Conservation (phyloP, 2,888 invertebrate species). For the Mythimna ferrago region DNA sequence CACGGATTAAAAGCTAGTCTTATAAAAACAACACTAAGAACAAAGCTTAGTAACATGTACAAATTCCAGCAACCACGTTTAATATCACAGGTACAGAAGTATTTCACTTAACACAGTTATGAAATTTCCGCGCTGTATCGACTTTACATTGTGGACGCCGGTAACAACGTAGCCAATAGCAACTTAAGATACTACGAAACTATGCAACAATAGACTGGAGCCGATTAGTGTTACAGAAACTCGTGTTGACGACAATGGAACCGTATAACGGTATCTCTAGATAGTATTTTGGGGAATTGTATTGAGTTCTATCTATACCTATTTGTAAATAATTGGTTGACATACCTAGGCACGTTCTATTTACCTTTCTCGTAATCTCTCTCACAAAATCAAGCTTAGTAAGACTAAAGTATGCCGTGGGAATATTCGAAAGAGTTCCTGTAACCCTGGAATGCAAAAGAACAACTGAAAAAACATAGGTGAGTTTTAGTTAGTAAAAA, state of each 20-base stretch:
- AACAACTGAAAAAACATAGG: no score
- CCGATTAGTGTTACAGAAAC: slow-evolving; percentile 61
- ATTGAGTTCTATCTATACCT: slow-evolving; percentile 13
- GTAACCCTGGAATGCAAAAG: no score
- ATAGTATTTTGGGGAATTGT: slow-evolving; percentile 20
- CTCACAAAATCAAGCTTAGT: no score
- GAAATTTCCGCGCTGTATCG: slow-evolving; percentile 54
- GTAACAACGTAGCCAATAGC: slow-evolving; percentile 49
- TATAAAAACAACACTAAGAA: slow-evolving; percentile 7
- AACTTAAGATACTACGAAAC: slow-evolving; percentile 65
- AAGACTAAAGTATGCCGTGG: no score
- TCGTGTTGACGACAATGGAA: slow-evolving; percentile 48
- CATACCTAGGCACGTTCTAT: not conserved
- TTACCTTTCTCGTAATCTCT: not conserved
- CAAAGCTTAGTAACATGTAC: slow-evolving; percentile 34
- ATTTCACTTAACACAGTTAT: slow-evolving; percentile 58
- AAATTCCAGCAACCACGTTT: slow-evolving; percentile 39
- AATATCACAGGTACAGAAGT: slow-evolving; percentile 58
- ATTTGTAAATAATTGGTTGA: slow-evolving; percentile 1
- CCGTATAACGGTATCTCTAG: slow-evolving; percentile 14
- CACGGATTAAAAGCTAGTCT: not conserved
- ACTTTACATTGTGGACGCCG: slow-evolving; percentile 47
- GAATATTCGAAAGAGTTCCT: no score
- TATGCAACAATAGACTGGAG: slow-evolving; percentile 65
- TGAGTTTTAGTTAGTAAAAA: no score